Conservation (phyloP, 2,888 invertebrate genomes). For the Leptopilina drosophilae region DNA sequence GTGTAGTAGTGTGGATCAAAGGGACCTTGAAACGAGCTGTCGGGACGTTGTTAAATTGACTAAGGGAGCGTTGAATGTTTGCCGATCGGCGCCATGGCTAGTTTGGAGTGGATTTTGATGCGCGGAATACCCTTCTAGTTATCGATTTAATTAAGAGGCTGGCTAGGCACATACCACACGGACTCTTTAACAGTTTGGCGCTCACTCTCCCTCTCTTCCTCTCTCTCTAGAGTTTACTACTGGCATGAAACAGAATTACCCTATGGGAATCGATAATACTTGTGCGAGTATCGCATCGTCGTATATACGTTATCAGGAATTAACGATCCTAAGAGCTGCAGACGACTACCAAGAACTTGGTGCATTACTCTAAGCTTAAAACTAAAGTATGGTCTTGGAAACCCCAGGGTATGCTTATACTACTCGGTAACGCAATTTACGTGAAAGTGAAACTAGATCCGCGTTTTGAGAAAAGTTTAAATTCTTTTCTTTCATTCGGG, state of each 20-base stretch:
- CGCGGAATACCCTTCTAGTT: conserved; percentile 53
- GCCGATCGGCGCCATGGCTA: conserved; percentile 49
- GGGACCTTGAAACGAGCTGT: conserved; percentile 42
- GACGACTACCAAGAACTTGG: conserved; percentile 45
- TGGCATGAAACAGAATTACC: conserved; percentile 49
- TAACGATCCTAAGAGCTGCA: conserved; percentile 52
- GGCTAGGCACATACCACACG: conserved; percentile 45
- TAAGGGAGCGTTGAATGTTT: conserved; percentile 52
- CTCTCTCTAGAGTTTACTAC: conserved; percentile 45
- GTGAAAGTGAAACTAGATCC: conserved; percentile 28
- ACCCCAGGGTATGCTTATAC: conserved; percentile 27
- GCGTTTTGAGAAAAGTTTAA: background rate
- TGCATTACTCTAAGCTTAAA: conserved; percentile 47
- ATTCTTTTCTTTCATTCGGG: background rate
- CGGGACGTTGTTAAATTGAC: conserved; percentile 49
- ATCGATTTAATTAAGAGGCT: conserved; percentile 63
- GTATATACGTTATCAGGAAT: conserved; percentile 42
- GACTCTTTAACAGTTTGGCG: conserved; percentile 51
- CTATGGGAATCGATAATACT: conserved; percentile 50
- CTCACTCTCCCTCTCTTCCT: too few relatives aligned
- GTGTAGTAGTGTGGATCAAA: conserved; percentile 32
- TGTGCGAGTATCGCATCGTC: conserved; percentile 46
- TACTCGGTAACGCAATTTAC: conserved; percentile 29
- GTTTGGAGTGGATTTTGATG: conserved; percentile 40
- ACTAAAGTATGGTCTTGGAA: conserved; percentile 20